Conservation (phyloP, 2,888 invertebrate species). For the Sminthurides aquaticus region DNA sequence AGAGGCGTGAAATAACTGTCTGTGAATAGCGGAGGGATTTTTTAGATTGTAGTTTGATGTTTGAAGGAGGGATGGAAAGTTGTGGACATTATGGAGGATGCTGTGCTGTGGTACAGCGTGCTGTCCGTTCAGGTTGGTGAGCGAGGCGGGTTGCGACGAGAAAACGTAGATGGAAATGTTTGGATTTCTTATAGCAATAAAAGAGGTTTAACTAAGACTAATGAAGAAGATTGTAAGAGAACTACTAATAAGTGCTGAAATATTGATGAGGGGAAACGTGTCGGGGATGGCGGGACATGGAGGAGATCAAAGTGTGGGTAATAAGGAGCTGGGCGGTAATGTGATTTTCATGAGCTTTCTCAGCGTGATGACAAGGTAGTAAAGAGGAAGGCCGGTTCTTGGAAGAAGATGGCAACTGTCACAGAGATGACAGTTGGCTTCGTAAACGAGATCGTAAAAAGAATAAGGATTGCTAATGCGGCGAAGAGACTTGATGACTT, state of each 20-base stretch:
- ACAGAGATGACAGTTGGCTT: neutral
- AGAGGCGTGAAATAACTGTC: neutral
- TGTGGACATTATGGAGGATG: no score
- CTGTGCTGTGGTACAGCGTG: neutral
- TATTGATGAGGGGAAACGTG: neutral
- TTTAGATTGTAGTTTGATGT: neutral
- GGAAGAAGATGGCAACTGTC: neutral
- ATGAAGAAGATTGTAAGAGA: no score
- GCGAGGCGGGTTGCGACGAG: no score
- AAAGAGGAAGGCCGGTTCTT: neutral
- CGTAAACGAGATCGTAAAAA: neutral
- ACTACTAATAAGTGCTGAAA: neutral
- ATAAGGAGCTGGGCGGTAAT: neutral
- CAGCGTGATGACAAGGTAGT: neutral
- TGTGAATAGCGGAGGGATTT: neutral
- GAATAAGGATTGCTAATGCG: no score
- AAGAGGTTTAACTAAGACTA: no score
- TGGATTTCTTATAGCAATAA: no score
- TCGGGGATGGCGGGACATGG: neutral
- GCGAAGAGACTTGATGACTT: no score
- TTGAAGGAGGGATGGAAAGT: neutral
- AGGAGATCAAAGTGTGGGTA: neutral
- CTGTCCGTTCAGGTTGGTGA: no score
- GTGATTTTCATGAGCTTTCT: neutral
- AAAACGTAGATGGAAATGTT: no score